Conservation (phyloP, 1,140 invertebrate species). For the Drosophila suzukii region DNA sequence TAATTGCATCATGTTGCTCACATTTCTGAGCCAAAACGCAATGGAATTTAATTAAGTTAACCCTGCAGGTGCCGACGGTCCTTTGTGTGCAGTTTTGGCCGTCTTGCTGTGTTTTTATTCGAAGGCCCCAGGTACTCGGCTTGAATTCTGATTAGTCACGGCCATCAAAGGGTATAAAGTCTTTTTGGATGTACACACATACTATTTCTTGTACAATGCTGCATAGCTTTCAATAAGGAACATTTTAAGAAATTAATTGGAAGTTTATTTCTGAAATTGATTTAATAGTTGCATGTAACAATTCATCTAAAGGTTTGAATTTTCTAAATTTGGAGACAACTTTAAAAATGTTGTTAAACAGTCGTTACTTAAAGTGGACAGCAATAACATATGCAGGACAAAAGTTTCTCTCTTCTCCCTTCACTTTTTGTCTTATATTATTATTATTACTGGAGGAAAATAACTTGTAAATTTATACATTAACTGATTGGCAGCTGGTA, state of each 20-base stretch:
- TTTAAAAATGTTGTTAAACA: too few species aligned
- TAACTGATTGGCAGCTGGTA: too few species aligned
- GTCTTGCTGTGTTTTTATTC: slow-evolving; percentile 20
- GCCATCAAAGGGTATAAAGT: slow-evolving; percentile 10
- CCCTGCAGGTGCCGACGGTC: slow-evolving; percentile 40
- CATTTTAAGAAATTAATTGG: background rate
- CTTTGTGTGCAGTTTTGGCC: slow-evolving; percentile 33
- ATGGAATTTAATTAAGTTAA: slow-evolving; percentile 70
- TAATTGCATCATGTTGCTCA: slow-evolving; percentile 67
- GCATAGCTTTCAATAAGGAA: background rate
- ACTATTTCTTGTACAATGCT: background rate
- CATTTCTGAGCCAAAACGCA: slow-evolving; percentile 59
- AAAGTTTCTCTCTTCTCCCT: too few species aligned
- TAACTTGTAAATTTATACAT: too few species aligned
- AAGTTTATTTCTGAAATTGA: background rate
- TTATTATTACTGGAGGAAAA: too few species aligned
- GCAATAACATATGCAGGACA: too few species aligned
- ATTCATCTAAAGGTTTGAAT: background rate
- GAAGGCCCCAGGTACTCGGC: slow-evolving; percentile 36
- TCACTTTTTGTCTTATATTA: too few species aligned
- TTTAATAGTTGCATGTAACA: background rate
- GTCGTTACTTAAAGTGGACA: too few species aligned
- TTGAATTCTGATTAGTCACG: slow-evolving; percentile 55
- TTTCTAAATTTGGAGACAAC: too few species aligned
- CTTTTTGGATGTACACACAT: background rate